phyloP scores from a whole-genome alignment of 2,888 invertebrate genomes.

The Ectemnius lituratus region DNA sequence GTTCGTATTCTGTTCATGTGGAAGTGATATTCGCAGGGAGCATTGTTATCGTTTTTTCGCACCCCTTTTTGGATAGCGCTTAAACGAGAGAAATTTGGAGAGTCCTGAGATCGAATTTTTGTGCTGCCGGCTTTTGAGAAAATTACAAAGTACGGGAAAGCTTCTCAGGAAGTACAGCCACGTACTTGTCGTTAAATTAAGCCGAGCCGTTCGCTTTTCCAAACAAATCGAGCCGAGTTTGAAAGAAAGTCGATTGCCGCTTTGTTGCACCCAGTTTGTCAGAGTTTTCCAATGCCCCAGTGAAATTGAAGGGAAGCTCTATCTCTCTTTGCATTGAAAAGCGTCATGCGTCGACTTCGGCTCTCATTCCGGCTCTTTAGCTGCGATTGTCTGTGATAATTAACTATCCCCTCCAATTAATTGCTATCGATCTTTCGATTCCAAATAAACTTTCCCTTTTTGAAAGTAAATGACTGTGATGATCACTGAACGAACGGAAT shows the following conservation, averaged over 20 bases:
- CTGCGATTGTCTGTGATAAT: neutral
- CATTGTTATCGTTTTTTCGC: slow-evolving; percentile 11
- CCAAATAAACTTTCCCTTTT: neutral
- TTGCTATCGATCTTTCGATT: neutral
- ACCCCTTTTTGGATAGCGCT: slow-evolving; percentile 1
- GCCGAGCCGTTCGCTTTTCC: slow-evolving; percentile 58
- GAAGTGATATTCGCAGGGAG: too few relatives aligned
- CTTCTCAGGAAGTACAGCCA: slow-evolving; percentile 53
- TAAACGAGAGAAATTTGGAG: slow-evolving; percentile 15
- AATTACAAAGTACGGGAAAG: slow-evolving; percentile 48
- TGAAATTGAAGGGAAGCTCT: slow-evolving; percentile 39
- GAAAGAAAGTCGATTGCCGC: slow-evolving; percentile 57
- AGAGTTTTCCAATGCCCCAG: slow-evolving; percentile 48
- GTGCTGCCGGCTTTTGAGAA: slow-evolving; percentile 42
- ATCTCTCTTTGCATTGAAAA: slow-evolving; percentile 12
- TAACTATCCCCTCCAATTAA: neutral
- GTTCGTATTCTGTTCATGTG: too few relatives aligned
- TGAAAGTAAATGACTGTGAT: too few relatives aligned
- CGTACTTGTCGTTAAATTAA: slow-evolving; percentile 67
- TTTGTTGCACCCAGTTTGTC: slow-evolving; percentile 51
- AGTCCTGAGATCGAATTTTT: slow-evolving; percentile 44
- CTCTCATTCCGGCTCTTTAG: slow-evolving; percentile 13
- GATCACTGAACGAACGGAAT: too few relatives aligned
- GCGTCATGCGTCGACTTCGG: slow-evolving; percentile 9
- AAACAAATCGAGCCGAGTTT: slow-evolving; percentile 60